Evolutionary conservation across 37 sponge, comb jelly and placozoan genomes (phyloP).

Genomic region (Cliona cf. orientalis): DNA sequence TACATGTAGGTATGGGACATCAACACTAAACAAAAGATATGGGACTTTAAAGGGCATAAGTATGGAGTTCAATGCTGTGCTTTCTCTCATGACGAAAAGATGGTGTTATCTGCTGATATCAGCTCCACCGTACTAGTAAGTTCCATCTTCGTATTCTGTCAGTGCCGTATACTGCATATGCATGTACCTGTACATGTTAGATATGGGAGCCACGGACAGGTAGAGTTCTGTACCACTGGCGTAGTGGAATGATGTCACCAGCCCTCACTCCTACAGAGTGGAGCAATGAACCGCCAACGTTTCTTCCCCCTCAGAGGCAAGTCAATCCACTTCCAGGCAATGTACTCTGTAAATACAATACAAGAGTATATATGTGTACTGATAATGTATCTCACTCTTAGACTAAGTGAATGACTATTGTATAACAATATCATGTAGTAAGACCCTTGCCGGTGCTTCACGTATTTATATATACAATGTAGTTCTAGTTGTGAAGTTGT

Average conservation of each 20-base stretch:
- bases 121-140: conserved; percentile 54
- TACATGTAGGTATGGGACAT: conserved; percentile 54
- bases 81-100: conserved; percentile 45
- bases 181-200: conserved; percentile 2
- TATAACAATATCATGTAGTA: not conserved
- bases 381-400: too few species aligned
- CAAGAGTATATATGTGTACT: too few species aligned
- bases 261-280: conserved; percentile 16
- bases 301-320: not conserved
- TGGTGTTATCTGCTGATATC: conserved; percentile 57
- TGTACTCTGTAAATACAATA: too few species aligned
- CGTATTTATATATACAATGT: not conserved
- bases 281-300: not conserved
- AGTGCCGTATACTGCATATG: conserved; percentile 3
- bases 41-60: conserved; percentile 33
- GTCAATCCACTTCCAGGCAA: not conserved
- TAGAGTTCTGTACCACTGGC: conserved; percentile 26
- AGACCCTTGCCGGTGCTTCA: not conserved
- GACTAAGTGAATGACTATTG: too few species aligned
- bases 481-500: not conserved
- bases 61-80: conserved; percentile 68
- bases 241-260: conserved; percentile 15
- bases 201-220: conserved; percentile 35
- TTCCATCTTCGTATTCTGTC: too few species aligned
- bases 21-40: conserved; percentile 12